Conservation (phyloP, 2,888 invertebrate genomes). For the Callyntrura guangdongensis region DNA sequence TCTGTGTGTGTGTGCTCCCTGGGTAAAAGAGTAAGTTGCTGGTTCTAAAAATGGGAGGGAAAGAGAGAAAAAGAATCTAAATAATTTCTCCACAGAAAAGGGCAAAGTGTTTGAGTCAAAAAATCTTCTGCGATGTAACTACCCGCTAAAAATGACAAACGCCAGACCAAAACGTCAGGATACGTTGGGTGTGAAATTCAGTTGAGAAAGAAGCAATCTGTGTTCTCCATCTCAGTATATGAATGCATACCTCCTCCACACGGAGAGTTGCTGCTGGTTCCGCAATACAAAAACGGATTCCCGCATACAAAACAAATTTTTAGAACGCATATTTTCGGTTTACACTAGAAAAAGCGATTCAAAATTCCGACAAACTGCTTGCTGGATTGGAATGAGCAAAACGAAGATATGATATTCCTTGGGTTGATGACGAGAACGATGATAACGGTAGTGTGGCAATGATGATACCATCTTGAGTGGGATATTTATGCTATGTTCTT, state of each 20-base stretch:
- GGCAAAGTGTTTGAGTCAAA: slow-evolving; percentile 20
- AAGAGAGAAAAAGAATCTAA: background rate
- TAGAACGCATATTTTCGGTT: background rate
- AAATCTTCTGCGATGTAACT: background rate
- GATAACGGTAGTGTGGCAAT: slow-evolving; percentile 28
- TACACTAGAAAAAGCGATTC: slow-evolving; percentile 48
- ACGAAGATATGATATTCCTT: slow-evolving; percentile 57
- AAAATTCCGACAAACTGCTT: slow-evolving; percentile 63
- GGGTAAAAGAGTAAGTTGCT: background rate
- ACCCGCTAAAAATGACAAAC: slow-evolving; percentile 1
- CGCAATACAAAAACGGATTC: background rate
- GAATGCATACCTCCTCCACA: background rate
- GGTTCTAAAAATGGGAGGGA: background rate
- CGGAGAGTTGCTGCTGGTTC: background rate
- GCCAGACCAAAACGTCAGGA: background rate
- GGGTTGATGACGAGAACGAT: slow-evolving; percentile 41
- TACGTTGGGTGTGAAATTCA: slow-evolving; percentile 21
- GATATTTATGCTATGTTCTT: slow-evolving; percentile 19
- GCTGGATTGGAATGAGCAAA: slow-evolving; percentile 60
- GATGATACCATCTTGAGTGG: slow-evolving; percentile 52
- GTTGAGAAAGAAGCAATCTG: slow-evolving; percentile 7
- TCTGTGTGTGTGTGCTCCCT: background rate
- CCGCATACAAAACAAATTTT: background rate
- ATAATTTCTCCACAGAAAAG: background rate
- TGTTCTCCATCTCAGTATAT: background rate